phyloP scores from a whole-genome alignment of 1,140 invertebrate genomes.

The Epicauta chinensis region DNA sequence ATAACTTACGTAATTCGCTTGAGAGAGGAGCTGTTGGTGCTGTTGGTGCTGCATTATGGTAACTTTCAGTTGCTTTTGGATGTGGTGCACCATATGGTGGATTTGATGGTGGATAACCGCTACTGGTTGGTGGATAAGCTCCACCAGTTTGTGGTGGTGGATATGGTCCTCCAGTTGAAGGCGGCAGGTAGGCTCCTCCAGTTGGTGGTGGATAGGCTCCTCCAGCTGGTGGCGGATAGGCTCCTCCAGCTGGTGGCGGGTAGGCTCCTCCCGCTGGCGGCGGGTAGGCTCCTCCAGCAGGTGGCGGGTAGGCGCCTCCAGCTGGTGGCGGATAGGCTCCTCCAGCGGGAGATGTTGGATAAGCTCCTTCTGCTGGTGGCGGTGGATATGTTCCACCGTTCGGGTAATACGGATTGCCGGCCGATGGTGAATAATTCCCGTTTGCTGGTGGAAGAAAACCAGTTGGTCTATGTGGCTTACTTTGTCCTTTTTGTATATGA shows the following conservation, averaged over 20 bases:
- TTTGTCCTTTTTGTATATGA: neutral
- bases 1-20: too few species aligned
- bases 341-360: slow-evolving; percentile 1
- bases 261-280: neutral
- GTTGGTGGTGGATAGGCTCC: neutral
- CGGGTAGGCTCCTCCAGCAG: neutral
- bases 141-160: slow-evolving; percentile 1
- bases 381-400: neutral
- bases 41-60: too few species aligned
- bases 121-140: too few species aligned
- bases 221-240: neutral
- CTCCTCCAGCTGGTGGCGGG: neutral
- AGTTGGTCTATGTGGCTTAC: neutral
- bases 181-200: too few species aligned
- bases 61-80: too few species aligned
- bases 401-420: neutral
- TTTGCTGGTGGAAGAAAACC: neutral
- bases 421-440: neutral
- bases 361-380: neutral
- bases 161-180: neutral
- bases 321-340: neutral
- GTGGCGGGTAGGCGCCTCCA: slow-evolving; percentile 5
- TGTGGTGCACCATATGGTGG: too few species aligned
- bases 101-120: too few species aligned
- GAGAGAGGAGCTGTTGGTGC: too few species aligned